These are phyloP conservation scores for Altica lythri DNA, from an alignment of 2,888 invertebrate genomes.

Conservation along the genomic window DNA sequence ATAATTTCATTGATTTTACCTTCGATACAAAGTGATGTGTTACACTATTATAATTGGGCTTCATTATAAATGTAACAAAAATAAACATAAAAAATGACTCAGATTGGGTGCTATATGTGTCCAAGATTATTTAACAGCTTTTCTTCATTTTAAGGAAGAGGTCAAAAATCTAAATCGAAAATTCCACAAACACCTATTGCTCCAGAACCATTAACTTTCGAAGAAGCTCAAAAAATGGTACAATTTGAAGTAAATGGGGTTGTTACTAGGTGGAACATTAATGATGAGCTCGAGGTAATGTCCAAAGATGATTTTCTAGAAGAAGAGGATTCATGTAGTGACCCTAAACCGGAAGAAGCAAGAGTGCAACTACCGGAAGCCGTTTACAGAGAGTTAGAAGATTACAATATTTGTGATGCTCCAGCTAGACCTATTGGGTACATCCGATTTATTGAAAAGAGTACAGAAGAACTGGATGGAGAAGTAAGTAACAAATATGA, in stretches of 20 bases:
- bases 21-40: too few species aligned
- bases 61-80: too few species aligned
- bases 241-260: slow-evolving; percentile 83
- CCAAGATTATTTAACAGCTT: too few species aligned
- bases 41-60: too few species aligned
- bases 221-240: slow-evolving; percentile 83
- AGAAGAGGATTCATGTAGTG: slow-evolving; percentile 59
- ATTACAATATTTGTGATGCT: slow-evolving; percentile 81
- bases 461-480: slow-evolving; percentile 91
- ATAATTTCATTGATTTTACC: slow-evolving; percentile 5
- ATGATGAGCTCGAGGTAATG: slow-evolving; percentile 70
- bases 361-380: slow-evolving; percentile 64
- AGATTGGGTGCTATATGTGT: too few species aligned
- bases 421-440: slow-evolving; percentile 86
- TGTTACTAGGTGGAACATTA: slow-evolving; percentile 58
- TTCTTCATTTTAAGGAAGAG: too few species aligned
- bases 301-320: slow-evolving; percentile 67
- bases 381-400: slow-evolving; percentile 70
- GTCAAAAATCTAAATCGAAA: slow-evolving; percentile 44
- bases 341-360: slow-evolving; percentile 58
- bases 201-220: slow-evolving; percentile 77
- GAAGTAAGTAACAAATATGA: slow-evolving; percentile 56
- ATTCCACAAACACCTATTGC: slow-evolving; percentile 58
- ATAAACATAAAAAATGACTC: too few species aligned
- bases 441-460: slow-evolving; percentile 92